Evolutionary conservation across 92 coral and sea anemone genomes (phyloP), one percentile per base, ranked within the genome.

Genomic region (Nematostella vectensis): DNA sequence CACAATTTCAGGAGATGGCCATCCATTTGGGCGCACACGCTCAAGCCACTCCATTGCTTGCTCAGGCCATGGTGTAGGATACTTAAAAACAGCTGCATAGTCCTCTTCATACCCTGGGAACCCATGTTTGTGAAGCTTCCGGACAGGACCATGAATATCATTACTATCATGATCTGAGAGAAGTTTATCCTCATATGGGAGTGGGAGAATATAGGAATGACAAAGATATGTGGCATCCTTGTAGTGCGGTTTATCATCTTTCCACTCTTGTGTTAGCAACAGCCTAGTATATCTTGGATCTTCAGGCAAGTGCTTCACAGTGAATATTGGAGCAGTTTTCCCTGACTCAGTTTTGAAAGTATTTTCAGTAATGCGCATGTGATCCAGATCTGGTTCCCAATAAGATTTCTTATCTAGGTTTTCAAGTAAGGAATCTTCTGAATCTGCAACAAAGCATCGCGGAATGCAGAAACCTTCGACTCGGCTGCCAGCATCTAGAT

Each of bases 41-140:
- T 69, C 54, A 65, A 85, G 28, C 94, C 88, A 85, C 19, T 85
- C 83, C 94, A 81, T 85, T 11, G 94, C 94, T 2, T 69, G 62
- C 44, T 70, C 88, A 25, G 88, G 94, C 88, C 94, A 85, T 8
- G 80, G 76, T 9, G 25, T 43, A 1, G 94, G 88, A 44, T 75
- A 85, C 62, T 57, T 65, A 55, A 85, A 85, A 28, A 81, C 84
- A 0, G 24, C 43, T 0, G 80, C 61, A 4, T 80, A 28, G 54
- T 81, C 94, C 40, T 27, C 67, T 57, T 80, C 94, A 27, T 23
- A 70, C 16, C 17, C 48, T 4, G 59, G 31, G 40, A 52, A 62
- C 2, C 73, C 64, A 27, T 39, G 55, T 24, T 49, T 31, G 23
- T 69, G 67, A 8, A 55, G 65, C 45, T 81, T 85, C 16, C 69